Evolutionary conservation across 2,888 invertebrate species (phyloP).

Genomic region (Orthosia gracilis): DNA sequence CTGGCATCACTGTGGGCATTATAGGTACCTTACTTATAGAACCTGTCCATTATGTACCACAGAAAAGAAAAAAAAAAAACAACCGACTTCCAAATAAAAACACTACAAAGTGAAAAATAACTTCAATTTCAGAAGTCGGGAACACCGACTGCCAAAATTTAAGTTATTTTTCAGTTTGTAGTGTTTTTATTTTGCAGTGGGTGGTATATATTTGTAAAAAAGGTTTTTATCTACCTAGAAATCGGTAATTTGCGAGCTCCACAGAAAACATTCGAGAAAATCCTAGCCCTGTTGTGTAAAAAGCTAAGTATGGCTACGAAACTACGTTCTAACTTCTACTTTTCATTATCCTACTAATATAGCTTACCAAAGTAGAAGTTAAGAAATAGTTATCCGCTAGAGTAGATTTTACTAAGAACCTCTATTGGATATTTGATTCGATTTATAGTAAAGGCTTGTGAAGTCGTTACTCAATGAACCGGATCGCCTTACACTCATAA

Average conservation of each 20-base stretch:
- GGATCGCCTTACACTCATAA: constrained; percentile 22
- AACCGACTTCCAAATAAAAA: too few species aligned
- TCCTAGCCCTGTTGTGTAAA: background rate
- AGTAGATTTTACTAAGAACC: constrained; percentile 5
- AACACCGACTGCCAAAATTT: too few species aligned
- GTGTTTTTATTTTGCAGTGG: too few species aligned
- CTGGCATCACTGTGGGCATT: too few species aligned
- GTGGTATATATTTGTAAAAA: too few species aligned
- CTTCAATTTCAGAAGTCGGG: too few species aligned
- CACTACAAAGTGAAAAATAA: too few species aligned
- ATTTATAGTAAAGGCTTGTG: constrained; percentile 10
- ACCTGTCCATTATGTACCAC: too few species aligned
- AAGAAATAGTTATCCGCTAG: background rate
- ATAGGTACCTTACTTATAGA: too few species aligned
- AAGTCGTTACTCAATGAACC: constrained; percentile 33
- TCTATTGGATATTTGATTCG: constrained; percentile 6
- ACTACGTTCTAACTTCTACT: background rate
- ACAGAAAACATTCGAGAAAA: background rate
- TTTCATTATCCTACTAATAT: background rate
- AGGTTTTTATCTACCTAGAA: too few species aligned
- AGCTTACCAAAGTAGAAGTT: background rate
- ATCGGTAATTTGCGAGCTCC: background rate
- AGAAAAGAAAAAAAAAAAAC: too few species aligned
- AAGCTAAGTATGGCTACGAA: background rate
- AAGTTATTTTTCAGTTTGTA: too few species aligned